Percentiles rank a stretch among this genome's conserved stretches.
Conservation (phyloP, 2,797 vertebrate species). For the Fratercula arctica region DNA sequence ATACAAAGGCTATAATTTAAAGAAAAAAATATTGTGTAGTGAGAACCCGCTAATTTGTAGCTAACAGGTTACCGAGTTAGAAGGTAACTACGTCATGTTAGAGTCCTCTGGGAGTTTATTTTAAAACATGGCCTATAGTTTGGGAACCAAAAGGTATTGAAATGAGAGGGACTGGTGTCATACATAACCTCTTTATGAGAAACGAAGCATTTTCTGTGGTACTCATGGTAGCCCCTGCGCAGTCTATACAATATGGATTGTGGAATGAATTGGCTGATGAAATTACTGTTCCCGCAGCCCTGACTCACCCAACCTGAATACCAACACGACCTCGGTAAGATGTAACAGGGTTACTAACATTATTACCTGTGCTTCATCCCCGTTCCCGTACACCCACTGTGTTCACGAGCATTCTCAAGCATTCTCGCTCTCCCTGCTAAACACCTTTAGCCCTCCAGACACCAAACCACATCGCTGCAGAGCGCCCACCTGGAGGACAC, state of each 20-base stretch:
- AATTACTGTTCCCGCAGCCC: neutral
- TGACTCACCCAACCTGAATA: neutral
- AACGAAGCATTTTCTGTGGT: neutral
- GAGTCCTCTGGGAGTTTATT: neutral
- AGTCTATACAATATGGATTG: neutral
- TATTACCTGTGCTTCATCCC: neutral
- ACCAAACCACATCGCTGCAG: accelerated
- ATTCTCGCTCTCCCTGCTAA: neutral
- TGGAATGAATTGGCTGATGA: neutral
- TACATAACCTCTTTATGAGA: neutral
- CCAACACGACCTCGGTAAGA: neutral
- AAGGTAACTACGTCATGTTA: neutral
- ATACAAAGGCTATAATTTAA: neutral
- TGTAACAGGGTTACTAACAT: accelerated
- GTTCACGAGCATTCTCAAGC: accelerated
- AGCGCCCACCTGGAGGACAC: accelerated
- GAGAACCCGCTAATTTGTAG: neutral
- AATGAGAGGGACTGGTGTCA: neutral
- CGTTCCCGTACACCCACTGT: accelerated
- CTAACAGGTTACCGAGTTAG: neutral
- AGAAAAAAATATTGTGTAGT: neutral
- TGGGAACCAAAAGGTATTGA: neutral
- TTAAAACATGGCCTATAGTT: neutral
- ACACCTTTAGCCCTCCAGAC: neutral
- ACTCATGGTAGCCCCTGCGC: accelerated